phyloP scores from a whole-genome alignment of 2,888 invertebrate genomes.

The Sclerodermus sp. region DNA sequence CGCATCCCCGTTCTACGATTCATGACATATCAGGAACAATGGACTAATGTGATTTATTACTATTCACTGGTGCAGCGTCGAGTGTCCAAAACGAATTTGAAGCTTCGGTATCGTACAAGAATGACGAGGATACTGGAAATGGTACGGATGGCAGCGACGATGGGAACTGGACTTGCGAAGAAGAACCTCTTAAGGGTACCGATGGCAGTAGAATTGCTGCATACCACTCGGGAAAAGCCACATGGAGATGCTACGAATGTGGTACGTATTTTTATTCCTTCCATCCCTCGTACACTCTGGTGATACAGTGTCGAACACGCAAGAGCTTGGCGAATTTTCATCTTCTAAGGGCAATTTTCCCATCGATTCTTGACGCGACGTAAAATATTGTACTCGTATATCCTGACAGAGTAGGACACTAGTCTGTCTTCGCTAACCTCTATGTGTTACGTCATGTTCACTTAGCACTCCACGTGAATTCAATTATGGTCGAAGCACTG shows the following conservation, averaged over 20 bases:
- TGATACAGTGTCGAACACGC: too few species aligned
- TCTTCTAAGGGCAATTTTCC: too few species aligned
- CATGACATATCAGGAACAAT: not conserved
- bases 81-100: slow-evolving; percentile 56
- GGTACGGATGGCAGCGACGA: slow-evolving; percentile 51
- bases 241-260: slow-evolving; percentile 55
- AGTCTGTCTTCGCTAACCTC: not conserved
- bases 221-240: slow-evolving; percentile 50
- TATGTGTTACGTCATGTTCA: not conserved
- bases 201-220: slow-evolving; percentile 54
- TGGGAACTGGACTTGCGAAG: slow-evolving; percentile 53
- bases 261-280: slow-evolving; percentile 41
- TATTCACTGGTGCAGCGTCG: slow-evolving; percentile 37
- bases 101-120: slow-evolving; percentile 50
- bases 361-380: not conserved
- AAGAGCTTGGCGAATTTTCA: too few species aligned
- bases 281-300: too few species aligned
- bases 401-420: not conserved
- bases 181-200: slow-evolving; percentile 52
- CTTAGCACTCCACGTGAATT: not conserved
- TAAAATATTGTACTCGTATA: not conserved
- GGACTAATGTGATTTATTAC: not conserved
- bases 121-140: slow-evolving; percentile 50
- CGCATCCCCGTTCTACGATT: not conserved
- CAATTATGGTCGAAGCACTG: not conserved